phyloP scores from a whole-genome alignment of 2,888 invertebrate genomes.

The Aradus depressus region DNA sequence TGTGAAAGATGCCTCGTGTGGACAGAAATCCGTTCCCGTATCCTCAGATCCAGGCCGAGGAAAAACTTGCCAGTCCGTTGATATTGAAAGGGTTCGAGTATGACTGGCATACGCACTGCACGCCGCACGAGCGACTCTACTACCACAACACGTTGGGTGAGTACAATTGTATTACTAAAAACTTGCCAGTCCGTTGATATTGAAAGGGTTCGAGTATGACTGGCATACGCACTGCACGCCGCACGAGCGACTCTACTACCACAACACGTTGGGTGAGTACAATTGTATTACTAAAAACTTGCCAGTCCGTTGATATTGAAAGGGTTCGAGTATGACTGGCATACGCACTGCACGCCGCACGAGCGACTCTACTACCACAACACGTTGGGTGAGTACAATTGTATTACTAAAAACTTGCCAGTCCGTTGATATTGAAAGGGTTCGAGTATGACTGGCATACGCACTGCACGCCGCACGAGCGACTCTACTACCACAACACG shows the following conservation, averaged over 20 bases:
- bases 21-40: conserved; percentile 26
- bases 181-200: conserved; percentile 24
- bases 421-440: conserved; percentile 23
- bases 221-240: conserved; percentile 29
- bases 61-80: conserved; percentile 20
- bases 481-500: conserved; percentile 50
- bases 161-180: background rate
- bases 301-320: conserved; percentile 22
- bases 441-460: conserved; percentile 28
- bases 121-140: conserved; percentile 43
- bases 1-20: conserved; percentile 3
- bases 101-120: conserved; percentile 24
- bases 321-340: conserved; percentile 28
- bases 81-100: conserved; percentile 24
- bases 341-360: conserved; percentile 33
- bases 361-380: conserved; percentile 49
- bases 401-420: too few relatives aligned
- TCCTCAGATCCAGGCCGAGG: conserved; percentile 28
- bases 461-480: conserved; percentile 36
- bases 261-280: conserved; percentile 47
- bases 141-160: conserved; percentile 48
- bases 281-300: too few relatives aligned
- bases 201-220: conserved; percentile 26
- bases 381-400: conserved; percentile 43
- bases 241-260: conserved; percentile 46